phyloP scores from a whole-genome alignment of 2,888 invertebrate species.

The Cosmopolites sordidus region DNA sequence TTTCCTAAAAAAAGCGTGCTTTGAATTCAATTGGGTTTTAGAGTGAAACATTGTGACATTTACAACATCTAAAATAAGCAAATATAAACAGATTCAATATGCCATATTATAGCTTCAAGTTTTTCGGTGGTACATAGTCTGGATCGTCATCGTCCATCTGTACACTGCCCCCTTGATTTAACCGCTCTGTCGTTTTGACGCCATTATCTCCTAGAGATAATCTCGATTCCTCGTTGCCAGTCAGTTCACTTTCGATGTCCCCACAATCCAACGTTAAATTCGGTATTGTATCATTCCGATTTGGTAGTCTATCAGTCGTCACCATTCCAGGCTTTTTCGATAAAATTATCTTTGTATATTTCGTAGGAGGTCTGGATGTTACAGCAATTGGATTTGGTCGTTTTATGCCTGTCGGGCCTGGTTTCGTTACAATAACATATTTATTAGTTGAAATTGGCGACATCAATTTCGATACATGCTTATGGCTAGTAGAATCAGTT shows the following conservation, averaged over 20 bases:
- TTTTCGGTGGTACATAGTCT: slow-evolving; percentile 37
- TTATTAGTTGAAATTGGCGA: slow-evolving; percentile 29
- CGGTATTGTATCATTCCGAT: slow-evolving; percentile 8
- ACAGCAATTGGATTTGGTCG: slow-evolving; percentile 22
- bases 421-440: slow-evolving; percentile 35
- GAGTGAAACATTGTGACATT: too few relatives aligned
- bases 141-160: slow-evolving; percentile 29
- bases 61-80: too few relatives aligned
- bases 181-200: slow-evolving; percentile 18
- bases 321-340: slow-evolving; percentile 43
- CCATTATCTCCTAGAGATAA: slow-evolving; percentile 31
- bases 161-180: slow-evolving; percentile 6
- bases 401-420: slow-evolving; percentile 28
- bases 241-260: slow-evolving; percentile 44
- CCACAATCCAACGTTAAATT: slow-evolving; percentile 31
- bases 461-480: slow-evolving; percentile 10
- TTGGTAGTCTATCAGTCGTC: slow-evolving; percentile 7
- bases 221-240: slow-evolving; percentile 41
- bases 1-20: too few relatives aligned
- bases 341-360: slow-evolving; percentile 53
- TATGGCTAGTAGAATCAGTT: slow-evolving; percentile 9
- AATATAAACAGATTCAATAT: too few relatives aligned
- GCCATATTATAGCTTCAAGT: slow-evolving; percentile 25
- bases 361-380: slow-evolving; percentile 34
- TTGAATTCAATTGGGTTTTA: too few relatives aligned